These are phyloP conservation scores for Lithosia quadra DNA, from an alignment of 2,888 invertebrate genomes.

Conservation along the genomic window DNA sequence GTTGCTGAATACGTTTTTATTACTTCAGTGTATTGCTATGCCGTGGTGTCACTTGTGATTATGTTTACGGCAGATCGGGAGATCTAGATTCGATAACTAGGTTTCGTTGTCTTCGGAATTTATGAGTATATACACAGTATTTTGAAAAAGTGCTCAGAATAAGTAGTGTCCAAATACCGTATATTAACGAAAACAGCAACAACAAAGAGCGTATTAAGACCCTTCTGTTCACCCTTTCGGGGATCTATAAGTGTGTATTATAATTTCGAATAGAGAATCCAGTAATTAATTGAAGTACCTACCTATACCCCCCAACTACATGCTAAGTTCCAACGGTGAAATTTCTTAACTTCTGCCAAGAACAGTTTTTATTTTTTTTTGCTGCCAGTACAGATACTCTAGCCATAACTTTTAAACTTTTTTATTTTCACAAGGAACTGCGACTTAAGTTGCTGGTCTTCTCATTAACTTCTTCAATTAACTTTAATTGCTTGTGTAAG, in stretches of 20 bases:
- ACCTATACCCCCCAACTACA: background rate
- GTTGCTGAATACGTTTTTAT: constrained; percentile 40
- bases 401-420: background rate
- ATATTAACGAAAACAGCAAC: too few species aligned
- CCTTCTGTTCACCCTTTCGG: too few species aligned
- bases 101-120: too few species aligned
- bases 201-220: too few species aligned
- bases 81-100: background rate
- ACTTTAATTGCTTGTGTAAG: background rate
- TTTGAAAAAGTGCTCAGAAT: too few species aligned
- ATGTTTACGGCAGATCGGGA: background rate
- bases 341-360: background rate
- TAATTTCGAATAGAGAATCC: too few species aligned
- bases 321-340: background rate
- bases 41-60: background rate
- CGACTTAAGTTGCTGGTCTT: background rate
- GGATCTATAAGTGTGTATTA: too few species aligned
- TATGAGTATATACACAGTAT: too few species aligned
- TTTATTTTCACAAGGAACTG: background rate
- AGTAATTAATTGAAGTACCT: too few species aligned
- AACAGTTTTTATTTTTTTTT: background rate
- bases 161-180: too few species aligned
- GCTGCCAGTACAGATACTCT: background rate
- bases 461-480: background rate
- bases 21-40: background rate